phyloP scores from a whole-genome alignment of 2,113 vertebrate genomes.

The Eulemur rufifrons region DNA sequence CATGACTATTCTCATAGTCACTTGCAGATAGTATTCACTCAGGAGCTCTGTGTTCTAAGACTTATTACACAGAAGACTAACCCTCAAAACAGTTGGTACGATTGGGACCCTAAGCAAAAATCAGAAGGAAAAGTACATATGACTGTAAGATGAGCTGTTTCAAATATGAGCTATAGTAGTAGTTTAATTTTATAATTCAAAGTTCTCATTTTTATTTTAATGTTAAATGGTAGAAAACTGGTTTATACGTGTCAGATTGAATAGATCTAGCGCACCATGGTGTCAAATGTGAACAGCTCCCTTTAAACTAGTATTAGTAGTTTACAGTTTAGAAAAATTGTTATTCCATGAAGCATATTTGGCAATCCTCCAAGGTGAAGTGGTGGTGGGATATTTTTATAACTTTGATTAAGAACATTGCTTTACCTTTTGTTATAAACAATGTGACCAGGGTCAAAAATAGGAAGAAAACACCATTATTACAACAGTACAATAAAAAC shows the following conservation, averaged over 20 bases:
- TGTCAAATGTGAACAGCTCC: fast-evolving
- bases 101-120: background rate
- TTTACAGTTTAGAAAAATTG: background rate
- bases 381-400: background rate
- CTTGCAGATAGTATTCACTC: fast-evolving
- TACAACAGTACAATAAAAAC: background rate
- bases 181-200: background rate
- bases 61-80: background rate
- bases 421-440: conserved; percentile 26
- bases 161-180: no score
- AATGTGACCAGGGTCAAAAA: background rate
- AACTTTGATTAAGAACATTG: background rate
- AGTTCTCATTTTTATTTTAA: background rate
- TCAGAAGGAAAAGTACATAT: no score
- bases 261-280: fast-evolving
- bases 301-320: background rate
- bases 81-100: background rate
- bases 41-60: background rate
- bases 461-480: background rate
- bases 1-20: fast-evolving
- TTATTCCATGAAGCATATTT: background rate
- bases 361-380: background rate
- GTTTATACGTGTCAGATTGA: background rate
- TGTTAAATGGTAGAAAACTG: background rate
- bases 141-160: background rate